These are phyloP conservation scores for Scrobipalpa costella DNA, from an alignment of 2,888 invertebrate genomes.

Conservation along the genomic window DNA sequence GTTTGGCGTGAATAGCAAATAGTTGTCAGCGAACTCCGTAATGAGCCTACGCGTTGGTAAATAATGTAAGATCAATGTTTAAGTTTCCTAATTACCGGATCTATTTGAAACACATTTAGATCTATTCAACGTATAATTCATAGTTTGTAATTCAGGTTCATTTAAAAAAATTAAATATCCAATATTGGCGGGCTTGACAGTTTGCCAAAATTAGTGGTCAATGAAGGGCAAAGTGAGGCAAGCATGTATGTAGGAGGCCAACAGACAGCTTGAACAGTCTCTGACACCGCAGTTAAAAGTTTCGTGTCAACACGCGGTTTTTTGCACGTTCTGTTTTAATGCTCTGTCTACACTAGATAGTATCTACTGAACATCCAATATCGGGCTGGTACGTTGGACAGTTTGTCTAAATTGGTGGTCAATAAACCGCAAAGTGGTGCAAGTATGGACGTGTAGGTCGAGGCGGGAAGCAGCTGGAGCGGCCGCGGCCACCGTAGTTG, in stretches of 20 bases:
- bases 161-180: not conserved
- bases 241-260: slow-evolving; percentile 3
- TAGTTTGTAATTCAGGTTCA: not conserved
- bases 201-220: slow-evolving; percentile 11
- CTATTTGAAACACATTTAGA: not conserved
- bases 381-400: no score
- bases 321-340: slow-evolving; percentile 17
- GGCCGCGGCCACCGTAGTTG: no score
- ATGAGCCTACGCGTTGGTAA: not conserved
- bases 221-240: slow-evolving; percentile 13
- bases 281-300: slow-evolving; percentile 14
- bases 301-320: slow-evolving; percentile 6
- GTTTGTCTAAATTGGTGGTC: no score
- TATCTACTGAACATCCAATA: no score
- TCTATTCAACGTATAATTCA: not conserved
- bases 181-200: not conserved
- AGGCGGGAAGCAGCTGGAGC: no score
- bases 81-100: not conserved
- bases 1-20: slow-evolving; percentile 6
- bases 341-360: no score
- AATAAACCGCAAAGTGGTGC: no score
- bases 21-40: not conserved
- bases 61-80: not conserved
- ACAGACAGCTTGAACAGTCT: not conserved
- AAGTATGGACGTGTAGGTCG: no score